phyloP scores from a whole-genome alignment of 2,888 invertebrate genomes.

The Leucophenga montana region DNA sequence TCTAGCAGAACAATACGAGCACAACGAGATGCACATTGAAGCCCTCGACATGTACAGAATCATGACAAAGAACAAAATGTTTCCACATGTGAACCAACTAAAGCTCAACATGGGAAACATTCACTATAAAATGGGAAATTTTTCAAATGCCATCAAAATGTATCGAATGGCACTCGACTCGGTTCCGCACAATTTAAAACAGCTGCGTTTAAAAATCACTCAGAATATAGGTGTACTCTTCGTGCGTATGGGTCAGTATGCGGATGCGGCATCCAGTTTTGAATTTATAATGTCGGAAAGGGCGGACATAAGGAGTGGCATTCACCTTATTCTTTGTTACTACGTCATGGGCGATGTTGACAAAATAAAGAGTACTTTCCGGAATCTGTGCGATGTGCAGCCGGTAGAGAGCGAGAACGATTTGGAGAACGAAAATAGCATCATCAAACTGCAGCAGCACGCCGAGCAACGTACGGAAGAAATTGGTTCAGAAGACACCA shows the following conservation, averaged over 20 bases:
- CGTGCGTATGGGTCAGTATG: slow-evolving; percentile 96
- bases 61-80: slow-evolving; percentile 94
- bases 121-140: slow-evolving; percentile 94
- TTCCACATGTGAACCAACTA: slow-evolving; percentile 92
- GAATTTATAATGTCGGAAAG: slow-evolving; percentile 98
- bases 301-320: slow-evolving; percentile 88
- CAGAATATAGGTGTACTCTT: slow-evolving; percentile 94
- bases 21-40: slow-evolving; percentile 95
- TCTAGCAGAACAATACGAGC: slow-evolving; percentile 93
- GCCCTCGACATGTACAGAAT: slow-evolving; percentile 96
- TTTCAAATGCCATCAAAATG: slow-evolving; percentile 95
- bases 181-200: slow-evolving; percentile 92
- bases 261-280: slow-evolving; percentile 96
- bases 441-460: slow-evolving; percentile 78
- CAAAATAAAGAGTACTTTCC: slow-evolving; percentile 94
- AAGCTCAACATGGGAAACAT: slow-evolving; percentile 99
- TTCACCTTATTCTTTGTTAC: slow-evolving; percentile 91
- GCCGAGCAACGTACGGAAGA: slow-evolving; percentile 52
- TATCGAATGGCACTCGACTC: slow-evolving; percentile 99
- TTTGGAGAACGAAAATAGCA: slow-evolving; percentile 86
- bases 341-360: slow-evolving; percentile 93
- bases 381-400: slow-evolving; percentile 90
- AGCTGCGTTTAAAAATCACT: slow-evolving; percentile 95
- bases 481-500: slow-evolving; percentile 22
- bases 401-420: slow-evolving; percentile 62